Conservation (phyloP, 2,113 vertebrate species). For the Anas platyrhynchos region DNA sequence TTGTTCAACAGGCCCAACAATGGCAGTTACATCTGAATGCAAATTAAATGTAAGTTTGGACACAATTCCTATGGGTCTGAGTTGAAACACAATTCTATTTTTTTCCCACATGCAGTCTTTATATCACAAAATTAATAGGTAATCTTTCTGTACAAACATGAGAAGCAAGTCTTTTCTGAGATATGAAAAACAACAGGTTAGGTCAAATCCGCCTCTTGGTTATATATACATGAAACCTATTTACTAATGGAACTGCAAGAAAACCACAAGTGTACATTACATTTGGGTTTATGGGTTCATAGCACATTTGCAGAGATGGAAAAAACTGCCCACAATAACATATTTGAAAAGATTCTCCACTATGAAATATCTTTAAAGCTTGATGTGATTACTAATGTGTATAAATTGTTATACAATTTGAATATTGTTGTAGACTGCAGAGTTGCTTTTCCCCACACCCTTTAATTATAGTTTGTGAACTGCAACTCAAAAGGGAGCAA, state of each 20-base stretch:
- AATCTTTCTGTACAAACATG: background rate
- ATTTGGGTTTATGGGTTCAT: background rate
- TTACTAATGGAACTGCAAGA: background rate
- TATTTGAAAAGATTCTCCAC: background rate
- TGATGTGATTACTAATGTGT: accelerated
- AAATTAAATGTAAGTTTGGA: background rate
- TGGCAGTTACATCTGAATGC: background rate
- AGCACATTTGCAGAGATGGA: background rate
- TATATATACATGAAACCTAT: background rate
- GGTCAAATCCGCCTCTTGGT: background rate
- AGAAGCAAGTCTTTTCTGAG: background rate
- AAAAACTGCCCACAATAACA: background rate
- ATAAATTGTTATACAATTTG: background rate
- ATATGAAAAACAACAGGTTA: background rate
- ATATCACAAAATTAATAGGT: background rate
- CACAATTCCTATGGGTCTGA: background rate
- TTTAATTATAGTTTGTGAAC: background rate
- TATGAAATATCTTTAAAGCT: background rate
- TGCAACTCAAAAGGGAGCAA: background rate
- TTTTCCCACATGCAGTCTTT: background rate
- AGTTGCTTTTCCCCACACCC: background rate
- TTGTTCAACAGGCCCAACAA: background rate
- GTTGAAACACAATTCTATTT: background rate
- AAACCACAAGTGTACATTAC: background rate
- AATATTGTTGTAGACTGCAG: background rate